Evolutionary conservation across 23 tunicate species (phyloP), one percentile per base, ranked within the genome.

Genomic region (Aplidium turbinatum): DNA sequence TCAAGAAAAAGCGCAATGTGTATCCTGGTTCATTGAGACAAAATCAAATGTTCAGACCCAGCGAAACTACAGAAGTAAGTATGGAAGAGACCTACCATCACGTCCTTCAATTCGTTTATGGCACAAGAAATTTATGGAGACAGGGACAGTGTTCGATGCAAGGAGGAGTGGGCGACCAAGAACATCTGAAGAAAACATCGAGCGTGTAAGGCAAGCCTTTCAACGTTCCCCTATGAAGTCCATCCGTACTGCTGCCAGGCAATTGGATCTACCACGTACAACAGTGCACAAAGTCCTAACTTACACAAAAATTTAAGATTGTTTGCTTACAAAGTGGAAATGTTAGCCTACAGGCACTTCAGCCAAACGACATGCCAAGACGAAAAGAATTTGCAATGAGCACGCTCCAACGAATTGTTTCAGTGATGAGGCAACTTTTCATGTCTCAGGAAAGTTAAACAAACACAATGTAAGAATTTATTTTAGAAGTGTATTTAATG

Each of bases 161-260:
- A 11, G 38, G 38, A 60, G 68, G 36, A 27, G 36, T 27, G 35
- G 36, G 6, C 13, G 36, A 38, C 36, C 68, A 27, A 27, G 38
- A 60, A 60, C 36, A 28, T 60, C 68, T 60, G 36, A 60, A 60
- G 68, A 60, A 4, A 38, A 30, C 68, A 60, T 60, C 68, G 68
- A 60, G 68, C 68, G 6, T 60, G 31, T 30, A 28, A 3, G 68
- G 30, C 68, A 6, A 38, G 30, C 68, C 30, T 60, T 60, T 27
- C 30, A 38, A 28, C 38, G 68, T 60, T 28, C 16, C 38, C 36
- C 36, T 28, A 60, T 11, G 31, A 60, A 60, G 68, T 60, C 36
- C 38, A 60, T 60, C 68, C 68, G 68, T 38, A 60, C 68, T 60
- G 68, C 68, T 60, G 30, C 11, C 68, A 38, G 30, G 30, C 20